Base-by-base conservation (phyloP, 1,140 invertebrate genomes). In the Danaus melanippus region DNA sequence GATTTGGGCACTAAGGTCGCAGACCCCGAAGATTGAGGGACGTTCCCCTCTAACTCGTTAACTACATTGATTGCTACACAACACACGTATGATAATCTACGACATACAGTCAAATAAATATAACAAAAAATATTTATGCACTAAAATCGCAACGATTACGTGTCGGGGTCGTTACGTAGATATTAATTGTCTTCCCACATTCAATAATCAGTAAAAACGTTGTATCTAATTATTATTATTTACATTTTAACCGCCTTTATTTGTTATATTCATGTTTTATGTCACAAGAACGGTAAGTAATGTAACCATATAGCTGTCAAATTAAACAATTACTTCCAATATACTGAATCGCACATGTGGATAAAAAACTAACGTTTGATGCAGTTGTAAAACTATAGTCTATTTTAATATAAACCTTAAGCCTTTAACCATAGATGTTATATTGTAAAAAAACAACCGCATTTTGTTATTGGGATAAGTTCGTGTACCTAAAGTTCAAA, bases 311-410 rank as follows among this genome's bases (percentile, higher is more conserved):
- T 51, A 67, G 46, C 61, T 61, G 66, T 46, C 57, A 69, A 61
- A 69, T 71, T 69, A 67, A 66, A 73, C 74, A 72, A 76, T 79
- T 76, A 75, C 70, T 60, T 56, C 58, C 67, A 74, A 75, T 75
- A 63, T 62, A 46, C 56, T 53, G 56, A 64, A 62, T 56, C 56
- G 12, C 62, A 60, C 53, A 59, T 58, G 53, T 54, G 43, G 42
- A 66, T 56, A 47, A 47, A 15, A 40, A 47, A 43, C 57, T 42
- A 59, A 40, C 32, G 4, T 40, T 42, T 39, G 46, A 40, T 45
- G 39, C 48, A 17, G 21, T 41, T 47, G 8, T 7, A 32, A 15
- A 41, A 41, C 39, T 11, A 42, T 4, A 6, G n/a, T 21, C 21
- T 12, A 58, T 12, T 4, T 32, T 8, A 69, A 55, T 60, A 41